Evolutionary conservation across 2,797 vertebrate genomes (phyloP), one percentile per base, ranked within the genome.

Genomic region (Avahi laniger): DNA sequence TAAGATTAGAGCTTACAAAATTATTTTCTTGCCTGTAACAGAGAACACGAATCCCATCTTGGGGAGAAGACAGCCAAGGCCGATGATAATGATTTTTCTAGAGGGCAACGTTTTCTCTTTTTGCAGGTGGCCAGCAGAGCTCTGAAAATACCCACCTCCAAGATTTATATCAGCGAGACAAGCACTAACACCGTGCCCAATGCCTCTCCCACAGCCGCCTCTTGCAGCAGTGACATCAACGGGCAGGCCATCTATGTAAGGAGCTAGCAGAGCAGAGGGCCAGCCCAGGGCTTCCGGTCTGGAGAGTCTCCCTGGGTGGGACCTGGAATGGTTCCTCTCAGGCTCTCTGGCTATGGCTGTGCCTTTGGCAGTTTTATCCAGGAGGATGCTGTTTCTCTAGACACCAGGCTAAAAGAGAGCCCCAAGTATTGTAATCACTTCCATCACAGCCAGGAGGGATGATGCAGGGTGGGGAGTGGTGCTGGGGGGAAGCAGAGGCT

Each of bases 101-200:
- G 65, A 89, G 7, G 3, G 20, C 15, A 1, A 48, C 7, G 2
- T 61, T 22, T 24, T 59, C 94, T 97, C 82, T 52, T 69, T 98
- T 63, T 54, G 4, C 98, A 99, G 99, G 99, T 99, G 76, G 99
- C 99, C 97, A 99, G 99, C 98, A 98, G 97, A 85, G 98, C 98
- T 63, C 98, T 99, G 96, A 99, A 98, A 65, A 98, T 99, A 59
- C 98, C 99, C 38, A 98, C 89, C 59, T 99, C 99, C 82, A 99
- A 99, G 98, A 99, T 99, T 93, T 98, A 99, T 97, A 99, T 99
- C 98, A 99, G 99, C 5, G 99, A 99, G 98, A 99, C 99, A 2
- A 99, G 99, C 98, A 99, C 99, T 43, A 99, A 98, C 96, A 99
- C 99, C 0, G 99, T 99, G 12, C 99, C 99, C 69, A 99, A 99